Percentiles rank a stretch among this genome's conserved stretches.
Evolutionary conservation across 2,113 vertebrate species (phyloP).

Genomic region (Caretta caretta): DNA sequence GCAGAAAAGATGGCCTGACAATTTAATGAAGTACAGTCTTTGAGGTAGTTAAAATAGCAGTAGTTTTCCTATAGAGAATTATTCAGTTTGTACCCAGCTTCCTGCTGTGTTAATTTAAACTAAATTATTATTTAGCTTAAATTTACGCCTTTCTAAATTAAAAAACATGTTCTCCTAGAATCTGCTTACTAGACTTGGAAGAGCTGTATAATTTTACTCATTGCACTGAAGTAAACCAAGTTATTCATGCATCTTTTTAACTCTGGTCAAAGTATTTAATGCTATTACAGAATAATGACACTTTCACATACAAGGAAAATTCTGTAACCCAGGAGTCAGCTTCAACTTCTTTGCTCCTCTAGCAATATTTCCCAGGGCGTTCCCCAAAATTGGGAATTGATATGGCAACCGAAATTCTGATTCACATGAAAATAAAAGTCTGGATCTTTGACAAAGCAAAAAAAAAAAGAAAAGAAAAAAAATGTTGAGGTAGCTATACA

Average conservation of each 20-base stretch:
- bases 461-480: background rate
- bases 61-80: constrained; percentile 70
- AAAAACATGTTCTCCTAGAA: constrained; percentile 64
- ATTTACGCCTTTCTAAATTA: constrained; percentile 66
- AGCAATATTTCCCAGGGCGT: background rate
- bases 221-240: constrained; percentile 8
- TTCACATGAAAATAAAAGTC: constrained; percentile 20
- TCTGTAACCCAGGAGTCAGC: background rate
- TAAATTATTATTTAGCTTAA: constrained; percentile 82
- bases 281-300: constrained; percentile 18
- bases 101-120: constrained; percentile 78
- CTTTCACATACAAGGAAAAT: background rate
- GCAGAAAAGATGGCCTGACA: constrained; percentile 49
- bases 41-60: constrained; percentile 57
- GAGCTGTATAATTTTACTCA: constrained; percentile 53
- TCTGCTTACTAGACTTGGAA: constrained; percentile 65
- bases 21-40: constrained; percentile 61
- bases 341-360: background rate
- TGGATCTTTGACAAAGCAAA: background rate
- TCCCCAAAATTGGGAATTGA: background rate
- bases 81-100: constrained; percentile 67
- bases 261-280: constrained; percentile 29
- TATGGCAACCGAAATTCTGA: background rate
- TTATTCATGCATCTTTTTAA: constrained; percentile 38
- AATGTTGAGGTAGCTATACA: background rate